phyloP scores from a whole-genome alignment of 2,113 vertebrate genomes.

The Corydoras maculifer region DNA sequence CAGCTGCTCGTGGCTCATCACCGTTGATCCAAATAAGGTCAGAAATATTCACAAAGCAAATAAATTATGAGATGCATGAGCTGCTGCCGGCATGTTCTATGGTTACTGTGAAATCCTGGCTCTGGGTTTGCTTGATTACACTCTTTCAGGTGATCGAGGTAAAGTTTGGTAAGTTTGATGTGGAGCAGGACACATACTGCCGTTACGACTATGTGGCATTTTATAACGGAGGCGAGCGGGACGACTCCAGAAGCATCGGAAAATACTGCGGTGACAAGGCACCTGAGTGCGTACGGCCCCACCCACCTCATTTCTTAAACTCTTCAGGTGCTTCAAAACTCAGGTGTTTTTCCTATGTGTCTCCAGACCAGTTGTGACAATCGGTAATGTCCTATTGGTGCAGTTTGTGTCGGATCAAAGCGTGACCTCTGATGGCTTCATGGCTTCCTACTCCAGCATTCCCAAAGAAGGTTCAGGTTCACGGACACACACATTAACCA shows the following conservation, averaged over 20 bases:
- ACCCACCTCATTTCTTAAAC: too few relatives aligned
- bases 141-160: constrained; percentile 70
- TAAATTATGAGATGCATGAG: too few relatives aligned
- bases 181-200: constrained; percentile 79
- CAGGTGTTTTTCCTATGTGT: not conserved
- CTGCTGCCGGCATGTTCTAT: not conserved
- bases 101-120: not conserved
- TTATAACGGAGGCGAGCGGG: constrained; percentile 74
- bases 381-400: constrained; percentile 73
- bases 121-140: constrained; percentile 13
- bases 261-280: constrained; percentile 75
- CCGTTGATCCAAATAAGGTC: constrained; percentile 73
- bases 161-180: constrained; percentile 77
- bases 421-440: constrained; percentile 80
- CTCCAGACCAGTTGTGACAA: constrained; percentile 64
- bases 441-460: constrained; percentile 67
- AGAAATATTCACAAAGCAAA: constrained; percentile 12
- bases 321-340: not conserved
- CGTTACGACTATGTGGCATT: constrained; percentile 84
- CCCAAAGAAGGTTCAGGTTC: constrained; percentile 40
- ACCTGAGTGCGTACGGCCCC: constrained; percentile 64
- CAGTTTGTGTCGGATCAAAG: constrained; percentile 89
- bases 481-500: constrained; percentile 7
- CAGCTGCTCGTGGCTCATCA: constrained; percentile 86
- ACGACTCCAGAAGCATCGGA: constrained; percentile 72